These are phyloP conservation scores for Plodia interpunctella DNA, from an alignment of 1,140 invertebrate genomes.

Conservation along the genomic window DNA sequence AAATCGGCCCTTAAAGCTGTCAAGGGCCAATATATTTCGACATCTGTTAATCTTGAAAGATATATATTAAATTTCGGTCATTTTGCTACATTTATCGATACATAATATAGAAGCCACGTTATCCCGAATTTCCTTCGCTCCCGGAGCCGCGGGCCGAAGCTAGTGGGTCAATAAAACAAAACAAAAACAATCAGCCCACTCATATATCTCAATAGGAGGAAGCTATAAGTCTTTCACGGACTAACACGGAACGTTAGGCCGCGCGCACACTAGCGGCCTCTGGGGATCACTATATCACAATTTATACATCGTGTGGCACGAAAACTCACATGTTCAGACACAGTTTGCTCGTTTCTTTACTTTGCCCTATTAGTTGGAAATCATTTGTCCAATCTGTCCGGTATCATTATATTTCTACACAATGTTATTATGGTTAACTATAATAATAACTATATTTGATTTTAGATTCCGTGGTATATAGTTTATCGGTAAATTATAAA, in stretches of 20 bases:
- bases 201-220: conserved; percentile 40
- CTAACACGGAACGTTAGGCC: conserved; percentile 30
- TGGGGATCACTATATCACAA: conserved; percentile 55
- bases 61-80: too few species aligned
- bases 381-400: not conserved
- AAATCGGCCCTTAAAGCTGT: too few species aligned
- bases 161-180: conserved; percentile 4
- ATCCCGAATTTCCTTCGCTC: too few species aligned
- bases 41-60: too few species aligned
- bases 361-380: not conserved
- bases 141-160: not conserved
- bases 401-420: too few species aligned
- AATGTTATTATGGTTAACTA: too few species aligned
- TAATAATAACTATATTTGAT: too few species aligned
- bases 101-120: too few species aligned
- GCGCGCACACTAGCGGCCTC: conserved; percentile 25
- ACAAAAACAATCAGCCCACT: conserved; percentile 26
- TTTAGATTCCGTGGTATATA: too few species aligned
- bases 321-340: conserved; percentile 27
- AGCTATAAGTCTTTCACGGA: conserved; percentile 42
- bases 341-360: conserved; percentile 1
- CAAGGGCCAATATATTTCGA: too few species aligned
- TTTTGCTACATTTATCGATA: too few species aligned
- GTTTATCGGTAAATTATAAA: too few species aligned
- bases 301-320: conserved; percentile 43